Evolutionary conservation across 2,888 invertebrate species (phyloP).

Genomic region (Drosophila kanekoi): DNA sequence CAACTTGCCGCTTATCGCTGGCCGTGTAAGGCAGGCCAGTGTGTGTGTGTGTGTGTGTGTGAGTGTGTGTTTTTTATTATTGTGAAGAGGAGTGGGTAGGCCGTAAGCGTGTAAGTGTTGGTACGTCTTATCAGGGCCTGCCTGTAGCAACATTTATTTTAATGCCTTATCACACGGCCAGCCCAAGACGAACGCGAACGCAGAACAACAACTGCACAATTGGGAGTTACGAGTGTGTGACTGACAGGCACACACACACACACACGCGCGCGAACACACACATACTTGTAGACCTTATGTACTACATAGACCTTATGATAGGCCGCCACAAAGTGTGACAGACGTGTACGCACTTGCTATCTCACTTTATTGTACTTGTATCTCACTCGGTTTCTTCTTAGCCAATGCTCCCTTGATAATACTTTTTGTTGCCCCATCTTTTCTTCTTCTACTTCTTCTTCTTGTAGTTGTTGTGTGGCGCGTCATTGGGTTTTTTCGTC

Average conservation of each 20-base stretch:
- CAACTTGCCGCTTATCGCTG: constrained; percentile 54
- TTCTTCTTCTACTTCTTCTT: not conserved
- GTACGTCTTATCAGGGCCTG: constrained; percentile 71
- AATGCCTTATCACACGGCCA: constrained; percentile 74
- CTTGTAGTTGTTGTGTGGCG: constrained; percentile 16
- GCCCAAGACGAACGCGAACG: constrained; percentile 33
- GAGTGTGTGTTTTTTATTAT: constrained; percentile 27
- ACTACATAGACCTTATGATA: constrained; percentile 50
- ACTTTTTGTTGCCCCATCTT: constrained; percentile 25
- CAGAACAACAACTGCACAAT: constrained; percentile 68
- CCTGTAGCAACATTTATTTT: constrained; percentile 79
- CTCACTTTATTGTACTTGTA: constrained; percentile 28
- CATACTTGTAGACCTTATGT: not conserved
- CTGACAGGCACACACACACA: constrained; percentile 42
- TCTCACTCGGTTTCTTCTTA: constrained; percentile 15
- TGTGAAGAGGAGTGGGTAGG: constrained; percentile 34
- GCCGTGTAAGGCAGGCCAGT: constrained; percentile 50
- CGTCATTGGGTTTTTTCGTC: constrained; percentile 35
- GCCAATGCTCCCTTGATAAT: constrained; percentile 62
- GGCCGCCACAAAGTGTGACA: constrained; percentile 51
- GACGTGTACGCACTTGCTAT: constrained; percentile 23
- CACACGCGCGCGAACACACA: too few relatives aligned
- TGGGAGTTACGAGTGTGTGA: constrained; percentile 78
- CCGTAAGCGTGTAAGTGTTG: constrained; percentile 43
- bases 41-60: not conserved